Evolutionary conservation across 1,140 invertebrate genomes (phyloP).

Genomic region (Charaxes varanes): DNA sequence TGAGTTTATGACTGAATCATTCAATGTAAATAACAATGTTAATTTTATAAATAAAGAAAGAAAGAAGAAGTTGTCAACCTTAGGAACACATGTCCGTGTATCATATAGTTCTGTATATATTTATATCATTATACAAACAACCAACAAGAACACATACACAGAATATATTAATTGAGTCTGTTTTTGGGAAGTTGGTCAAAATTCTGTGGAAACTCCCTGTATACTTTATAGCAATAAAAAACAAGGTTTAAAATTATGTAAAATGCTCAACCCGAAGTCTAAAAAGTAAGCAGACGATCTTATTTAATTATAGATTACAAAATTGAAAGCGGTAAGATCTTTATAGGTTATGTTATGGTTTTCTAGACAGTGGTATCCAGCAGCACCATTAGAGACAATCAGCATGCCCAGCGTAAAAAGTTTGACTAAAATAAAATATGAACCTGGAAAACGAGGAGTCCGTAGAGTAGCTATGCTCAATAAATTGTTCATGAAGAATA

Average conservation of each 20-base stretch:
- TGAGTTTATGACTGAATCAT: too few species aligned
- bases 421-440: constrained; percentile 48
- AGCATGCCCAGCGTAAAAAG: constrained; percentile 50
- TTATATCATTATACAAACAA: too few species aligned
- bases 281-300: constrained; percentile 46
- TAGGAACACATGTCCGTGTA: too few species aligned
- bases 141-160: too few species aligned
- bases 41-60: too few species aligned
- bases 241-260: constrained; percentile 50
- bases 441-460: constrained; percentile 59
- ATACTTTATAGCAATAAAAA: constrained; percentile 38
- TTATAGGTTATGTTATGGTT: constrained; percentile 23
- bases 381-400: constrained; percentile 18
- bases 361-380: constrained; percentile 53
- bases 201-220: too few species aligned
- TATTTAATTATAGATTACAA: background rate
- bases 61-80: too few species aligned
- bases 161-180: too few species aligned
- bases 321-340: constrained; percentile 1
- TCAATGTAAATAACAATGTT: too few species aligned
- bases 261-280: constrained; percentile 54
- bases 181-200: too few species aligned
- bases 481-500: constrained; percentile 86
- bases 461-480: constrained; percentile 79
- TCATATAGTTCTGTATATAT: too few species aligned